Evolutionary conservation across 2,113 vertebrate genomes (phyloP).

Genomic region (Catagonus wagneri): DNA sequence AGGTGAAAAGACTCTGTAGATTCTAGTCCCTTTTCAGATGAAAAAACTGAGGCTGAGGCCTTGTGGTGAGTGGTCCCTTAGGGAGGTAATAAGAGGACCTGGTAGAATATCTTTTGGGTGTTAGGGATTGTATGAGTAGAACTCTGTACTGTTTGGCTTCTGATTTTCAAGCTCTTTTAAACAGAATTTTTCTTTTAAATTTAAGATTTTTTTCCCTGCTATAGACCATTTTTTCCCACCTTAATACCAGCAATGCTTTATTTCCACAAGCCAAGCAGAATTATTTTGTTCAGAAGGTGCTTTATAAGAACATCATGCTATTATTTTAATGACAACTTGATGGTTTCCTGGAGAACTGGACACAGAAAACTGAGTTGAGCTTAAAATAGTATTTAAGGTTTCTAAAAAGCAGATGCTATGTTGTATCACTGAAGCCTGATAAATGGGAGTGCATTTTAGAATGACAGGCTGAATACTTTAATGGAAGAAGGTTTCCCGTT

Average conservation of each 20-base stretch:
- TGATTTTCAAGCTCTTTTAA: slow-evolving; percentile 17
- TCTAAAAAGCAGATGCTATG: slow-evolving; percentile 74
- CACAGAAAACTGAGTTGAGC: slow-evolving; percentile 84
- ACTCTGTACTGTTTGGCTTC: background rate
- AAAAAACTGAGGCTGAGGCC: slow-evolving; percentile 22
- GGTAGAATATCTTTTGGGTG: background rate
- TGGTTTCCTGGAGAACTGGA: slow-evolving; percentile 83
- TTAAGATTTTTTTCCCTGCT: background rate
- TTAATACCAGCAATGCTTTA: slow-evolving; percentile 72
- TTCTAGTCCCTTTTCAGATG: background rate
- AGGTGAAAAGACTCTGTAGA: background rate
- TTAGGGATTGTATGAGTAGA: background rate
- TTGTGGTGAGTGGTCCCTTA: background rate
- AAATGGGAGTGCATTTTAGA: slow-evolving; percentile 81
- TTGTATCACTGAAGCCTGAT: slow-evolving; percentile 76
- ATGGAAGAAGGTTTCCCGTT: slow-evolving; percentile 77
- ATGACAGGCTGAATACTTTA: slow-evolving; percentile 80
- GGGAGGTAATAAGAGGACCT: background rate
- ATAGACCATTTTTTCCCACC: slow-evolving; percentile 34
- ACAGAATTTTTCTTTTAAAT: slow-evolving; percentile 65
- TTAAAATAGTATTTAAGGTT: slow-evolving; percentile 83
- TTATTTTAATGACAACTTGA: slow-evolving; percentile 85
- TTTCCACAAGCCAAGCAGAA: slow-evolving; percentile 83
- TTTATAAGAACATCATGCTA: slow-evolving; percentile 78
- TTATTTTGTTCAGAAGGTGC: slow-evolving; percentile 46